Evolutionary conservation across 2,888 invertebrate species (phyloP).

Genomic region (Acleris sparsana): DNA sequence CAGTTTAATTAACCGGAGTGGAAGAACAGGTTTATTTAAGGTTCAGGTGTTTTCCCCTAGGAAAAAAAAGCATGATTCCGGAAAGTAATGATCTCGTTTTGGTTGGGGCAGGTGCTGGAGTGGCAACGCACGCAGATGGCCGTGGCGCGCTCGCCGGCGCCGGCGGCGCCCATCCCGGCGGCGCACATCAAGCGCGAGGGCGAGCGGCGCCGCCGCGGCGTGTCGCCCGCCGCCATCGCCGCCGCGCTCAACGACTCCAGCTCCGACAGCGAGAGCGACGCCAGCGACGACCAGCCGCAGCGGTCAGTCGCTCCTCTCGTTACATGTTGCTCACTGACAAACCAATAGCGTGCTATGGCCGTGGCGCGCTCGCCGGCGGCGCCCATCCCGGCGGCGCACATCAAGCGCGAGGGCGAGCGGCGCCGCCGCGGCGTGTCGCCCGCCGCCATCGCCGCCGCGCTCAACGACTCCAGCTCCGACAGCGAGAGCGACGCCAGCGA

Average conservation of each 20-base stretch:
- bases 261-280: conserved; percentile 58
- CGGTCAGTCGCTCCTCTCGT: too few relatives aligned
- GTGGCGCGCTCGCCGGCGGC: conserved; percentile 66
- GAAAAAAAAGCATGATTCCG: too few relatives aligned
- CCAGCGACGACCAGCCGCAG: conserved; percentile 55
- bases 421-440: conserved; percentile 63
- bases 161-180: conserved; percentile 82
- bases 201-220: conserved; percentile 53
- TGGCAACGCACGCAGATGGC: conserved; percentile 82
- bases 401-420: conserved; percentile 61
- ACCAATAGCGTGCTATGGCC: too few relatives aligned
- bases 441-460: conserved; percentile 64
- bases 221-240: conserved; percentile 69
- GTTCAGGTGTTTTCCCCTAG: too few relatives aligned
- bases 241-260: conserved; percentile 63
- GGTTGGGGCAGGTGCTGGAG: conserved; percentile 65
- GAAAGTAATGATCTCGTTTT: too few relatives aligned
- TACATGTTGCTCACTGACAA: too few relatives aligned
- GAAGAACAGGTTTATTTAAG: too few relatives aligned
- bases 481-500: conserved; percentile 57
- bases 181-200: conserved; percentile 60
- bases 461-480: conserved; percentile 60
- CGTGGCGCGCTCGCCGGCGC: conserved; percentile 46
- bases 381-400: conserved; percentile 75
- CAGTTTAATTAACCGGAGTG: too few relatives aligned